Evolutionary conservation across 2,797 vertebrate species (phyloP).

Genomic region (Amniataba percoides): DNA sequence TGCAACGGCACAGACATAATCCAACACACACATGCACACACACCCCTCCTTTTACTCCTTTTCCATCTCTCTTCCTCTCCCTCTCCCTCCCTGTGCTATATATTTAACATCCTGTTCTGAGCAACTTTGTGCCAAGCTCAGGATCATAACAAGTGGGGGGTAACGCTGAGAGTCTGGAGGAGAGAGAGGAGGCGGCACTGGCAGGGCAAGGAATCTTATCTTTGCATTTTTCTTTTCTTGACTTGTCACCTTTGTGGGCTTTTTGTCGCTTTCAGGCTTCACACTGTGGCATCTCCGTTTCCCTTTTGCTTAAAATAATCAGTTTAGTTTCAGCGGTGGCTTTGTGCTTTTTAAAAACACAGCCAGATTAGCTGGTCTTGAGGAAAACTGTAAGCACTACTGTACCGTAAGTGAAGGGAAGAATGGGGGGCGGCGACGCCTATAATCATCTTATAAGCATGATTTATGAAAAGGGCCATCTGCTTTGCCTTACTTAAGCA

Average conservation of each 20-base stretch:
- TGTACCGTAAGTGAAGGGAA: conserved; percentile 59
- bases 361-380: conserved; percentile 54
- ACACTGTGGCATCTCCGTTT: conserved; percentile 17
- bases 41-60: conserved; percentile 72
- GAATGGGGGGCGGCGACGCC: conserved; percentile 74
- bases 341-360: conserved; percentile 46
- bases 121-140: conserved; percentile 90
- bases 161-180: conserved; percentile 46
- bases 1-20: conserved; percentile 97
- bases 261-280: conserved; percentile 10
- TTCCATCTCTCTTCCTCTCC: conserved; percentile 70
- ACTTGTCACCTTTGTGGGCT: conserved; percentile 42
- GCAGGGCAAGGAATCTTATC: conserved; percentile 40
- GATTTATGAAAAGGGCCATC: conserved; percentile 89
- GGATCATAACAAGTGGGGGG: conserved; percentile 70
- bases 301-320: conserved; percentile 45
- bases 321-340: conserved; percentile 10
- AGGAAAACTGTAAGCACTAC: conserved; percentile 60
- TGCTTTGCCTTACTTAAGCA: conserved; percentile 86
- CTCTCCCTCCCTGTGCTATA: conserved; percentile 83
- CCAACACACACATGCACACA: conserved; percentile 80
- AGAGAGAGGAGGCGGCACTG: conserved; percentile 26
- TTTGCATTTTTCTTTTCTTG: conserved; percentile 15
- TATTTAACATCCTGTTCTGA: conserved; percentile 96
- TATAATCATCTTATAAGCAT: conserved; percentile 85